Percentiles rank a stretch among this genome's conserved stretches.
These are phyloP conservation scores for Lasioglossum pauxillum DNA, from an alignment of 2,888 invertebrate species.

Conservation along the genomic window DNA sequence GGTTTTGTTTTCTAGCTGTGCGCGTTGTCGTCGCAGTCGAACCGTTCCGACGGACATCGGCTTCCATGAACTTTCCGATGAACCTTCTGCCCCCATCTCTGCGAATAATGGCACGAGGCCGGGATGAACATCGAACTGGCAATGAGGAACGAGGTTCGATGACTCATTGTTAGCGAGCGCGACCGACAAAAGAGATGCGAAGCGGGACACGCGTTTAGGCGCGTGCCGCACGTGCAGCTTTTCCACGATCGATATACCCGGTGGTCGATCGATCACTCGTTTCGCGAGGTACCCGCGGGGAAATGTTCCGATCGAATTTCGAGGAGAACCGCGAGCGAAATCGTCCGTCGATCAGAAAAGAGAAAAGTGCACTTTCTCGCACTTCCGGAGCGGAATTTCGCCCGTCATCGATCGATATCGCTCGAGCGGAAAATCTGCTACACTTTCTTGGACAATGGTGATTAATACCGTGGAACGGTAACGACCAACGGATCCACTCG, in stretches of 20 bases:
- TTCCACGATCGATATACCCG: slow-evolving; percentile 24
- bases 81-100: not conserved
- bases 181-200: slow-evolving; percentile 30
- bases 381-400: slow-evolving; percentile 35
- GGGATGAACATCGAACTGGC: not conserved
- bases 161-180: slow-evolving; percentile 37
- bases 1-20: not conserved
- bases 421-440: slow-evolving; percentile 62
- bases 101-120: slow-evolving; percentile 6
- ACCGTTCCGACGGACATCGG: not conserved
- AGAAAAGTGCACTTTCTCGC: slow-evolving; percentile 61
- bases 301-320: not conserved
- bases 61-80: not conserved
- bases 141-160: slow-evolving; percentile 20
- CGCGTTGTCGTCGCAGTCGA: not conserved
- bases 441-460: slow-evolving; percentile 57
- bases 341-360: slow-evolving; percentile 11
- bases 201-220: slow-evolving; percentile 48
- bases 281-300: not conserved
- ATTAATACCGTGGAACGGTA: not conserved
- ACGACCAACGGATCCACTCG: slow-evolving; percentile 15
- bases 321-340: not conserved
- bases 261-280: not conserved
- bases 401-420: slow-evolving; percentile 45
- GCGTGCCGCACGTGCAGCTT: slow-evolving; percentile 55